Evolutionary conservation across 1,140 invertebrate species (phyloP).

Genomic region (Mesaphorura yosii): DNA sequence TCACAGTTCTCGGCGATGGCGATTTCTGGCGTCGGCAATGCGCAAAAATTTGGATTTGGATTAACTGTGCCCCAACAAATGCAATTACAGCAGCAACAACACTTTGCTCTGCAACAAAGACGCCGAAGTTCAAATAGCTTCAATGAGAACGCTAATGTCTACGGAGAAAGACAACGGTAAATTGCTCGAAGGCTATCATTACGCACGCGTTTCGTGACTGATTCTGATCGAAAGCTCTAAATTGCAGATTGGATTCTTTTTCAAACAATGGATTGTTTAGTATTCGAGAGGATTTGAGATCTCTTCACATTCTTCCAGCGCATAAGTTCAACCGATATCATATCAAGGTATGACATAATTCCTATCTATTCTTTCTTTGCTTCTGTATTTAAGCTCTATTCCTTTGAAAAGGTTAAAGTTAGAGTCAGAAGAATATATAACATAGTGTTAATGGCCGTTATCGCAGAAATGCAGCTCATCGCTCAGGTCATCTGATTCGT

Average conservation of each 20-base stretch:
- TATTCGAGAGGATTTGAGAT: constrained; percentile 80
- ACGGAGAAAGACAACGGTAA: no score
- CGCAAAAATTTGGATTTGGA: no score
- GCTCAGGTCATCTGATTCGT: no score
- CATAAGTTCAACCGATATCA: constrained; percentile 97
- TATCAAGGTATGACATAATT: constrained; percentile 71
- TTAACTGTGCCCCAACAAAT: constrained; percentile 4
- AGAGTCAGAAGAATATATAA: no score
- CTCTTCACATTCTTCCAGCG: constrained; percentile 83
- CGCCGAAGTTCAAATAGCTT: neutral
- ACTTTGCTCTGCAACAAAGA: neutral
- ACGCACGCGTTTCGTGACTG: neutral
- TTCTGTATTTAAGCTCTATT: neutral
- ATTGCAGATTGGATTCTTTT: constrained; percentile 5
- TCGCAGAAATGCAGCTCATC: no score
- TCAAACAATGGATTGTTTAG: constrained; percentile 66
- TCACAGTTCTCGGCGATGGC: constrained; percentile 2
- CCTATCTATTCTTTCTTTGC: constrained; percentile 12
- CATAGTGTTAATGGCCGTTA: no score
- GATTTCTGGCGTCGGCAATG: no score
- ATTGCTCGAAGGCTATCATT: neutral
- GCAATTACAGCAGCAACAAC: constrained; percentile 12
- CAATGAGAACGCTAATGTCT: neutral
- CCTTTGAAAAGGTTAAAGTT: neutral
- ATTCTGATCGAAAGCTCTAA: neutral